These are phyloP conservation scores for Alectura lathami DNA, from an alignment of 2,113 vertebrate genomes.

Conservation along the genomic window DNA sequence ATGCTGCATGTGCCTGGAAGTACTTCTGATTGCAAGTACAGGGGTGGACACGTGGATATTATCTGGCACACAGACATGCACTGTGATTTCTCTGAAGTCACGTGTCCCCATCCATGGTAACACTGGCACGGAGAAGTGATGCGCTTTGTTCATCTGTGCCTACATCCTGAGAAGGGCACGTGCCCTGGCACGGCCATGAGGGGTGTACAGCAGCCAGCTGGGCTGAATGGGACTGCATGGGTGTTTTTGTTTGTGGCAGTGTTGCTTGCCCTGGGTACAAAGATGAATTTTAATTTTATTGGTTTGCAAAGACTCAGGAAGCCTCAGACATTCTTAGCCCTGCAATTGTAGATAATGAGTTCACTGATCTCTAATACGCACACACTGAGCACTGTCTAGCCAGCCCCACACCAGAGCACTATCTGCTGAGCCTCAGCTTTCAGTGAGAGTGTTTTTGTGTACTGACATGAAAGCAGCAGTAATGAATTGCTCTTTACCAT, in stretches of 20 bases:
- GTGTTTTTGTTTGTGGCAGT: not conserved
- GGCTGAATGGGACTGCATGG: not conserved
- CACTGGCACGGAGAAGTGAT: not conserved
- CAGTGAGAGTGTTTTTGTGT: not conserved
- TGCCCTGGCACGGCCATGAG: fast-evolving
- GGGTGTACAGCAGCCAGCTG: not conserved
- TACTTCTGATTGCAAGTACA: not conserved
- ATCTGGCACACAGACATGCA: not conserved
- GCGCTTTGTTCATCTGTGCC: fast-evolving
- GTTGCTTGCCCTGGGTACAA: not conserved
- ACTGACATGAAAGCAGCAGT: not conserved
- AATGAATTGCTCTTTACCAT: slow-evolving; percentile 8
- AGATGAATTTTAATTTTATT: not conserved
- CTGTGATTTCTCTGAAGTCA: not conserved
- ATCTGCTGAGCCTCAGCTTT: not conserved
- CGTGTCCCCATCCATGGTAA: not conserved
- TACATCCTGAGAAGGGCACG: not conserved
- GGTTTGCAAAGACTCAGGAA: not conserved
- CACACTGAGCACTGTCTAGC: not conserved
- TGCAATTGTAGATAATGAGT: not conserved
- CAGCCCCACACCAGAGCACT: too few species aligned
- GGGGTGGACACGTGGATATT: not conserved
- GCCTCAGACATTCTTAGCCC: not conserved
- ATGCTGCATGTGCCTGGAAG: not conserved
- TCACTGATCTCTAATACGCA: not conserved